phyloP scores from a whole-genome alignment of 2,797 vertebrate species.

The Zenarchopterus dispar region DNA sequence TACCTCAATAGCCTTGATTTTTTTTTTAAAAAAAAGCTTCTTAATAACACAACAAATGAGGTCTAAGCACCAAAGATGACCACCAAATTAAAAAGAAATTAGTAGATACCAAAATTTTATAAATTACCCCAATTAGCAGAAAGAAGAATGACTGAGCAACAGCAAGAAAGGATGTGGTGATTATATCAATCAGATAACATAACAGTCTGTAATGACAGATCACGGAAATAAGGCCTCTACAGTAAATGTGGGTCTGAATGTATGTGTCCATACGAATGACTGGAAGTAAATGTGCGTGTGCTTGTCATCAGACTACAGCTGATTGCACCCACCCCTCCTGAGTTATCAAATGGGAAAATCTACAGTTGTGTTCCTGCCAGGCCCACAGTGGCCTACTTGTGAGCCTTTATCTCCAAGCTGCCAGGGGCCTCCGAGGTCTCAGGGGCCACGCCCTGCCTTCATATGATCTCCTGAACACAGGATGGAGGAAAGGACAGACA shows the following conservation, averaged over 20 bases:
- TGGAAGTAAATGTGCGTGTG: slow-evolving; percentile 25
- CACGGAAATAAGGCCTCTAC: slow-evolving; percentile 15
- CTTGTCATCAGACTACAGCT: slow-evolving; percentile 21
- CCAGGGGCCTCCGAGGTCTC: slow-evolving; percentile 35
- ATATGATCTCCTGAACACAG: slow-evolving; percentile 41
- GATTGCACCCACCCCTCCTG: slow-evolving; percentile 49
- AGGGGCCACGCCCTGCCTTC: slow-evolving; percentile 54
- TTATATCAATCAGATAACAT: slow-evolving; percentile 28
- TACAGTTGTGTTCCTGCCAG: slow-evolving; percentile 60
- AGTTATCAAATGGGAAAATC: slow-evolving; percentile 83
- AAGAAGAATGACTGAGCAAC: slow-evolving; percentile 9
- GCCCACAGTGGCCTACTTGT: slow-evolving; percentile 60
- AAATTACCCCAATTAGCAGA: background rate
- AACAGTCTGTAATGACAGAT: slow-evolving; percentile 41
- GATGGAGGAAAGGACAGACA: slow-evolving; percentile 39
- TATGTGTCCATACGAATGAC: slow-evolving; percentile 15
- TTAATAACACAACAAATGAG: too few species aligned
- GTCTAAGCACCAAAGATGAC: background rate
- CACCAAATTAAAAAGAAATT: background rate
- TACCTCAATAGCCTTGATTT: too few species aligned
- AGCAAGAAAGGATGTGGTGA: slow-evolving; percentile 33
- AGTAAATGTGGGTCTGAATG: slow-evolving; percentile 14
- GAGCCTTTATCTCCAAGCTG: slow-evolving; percentile 64
- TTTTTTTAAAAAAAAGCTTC: too few species aligned
- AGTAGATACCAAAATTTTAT: background rate